Evolutionary conservation across 2,113 vertebrate genomes (phyloP), one percentile per base, ranked within the genome.

Genomic region (Pagrus major): DNA sequence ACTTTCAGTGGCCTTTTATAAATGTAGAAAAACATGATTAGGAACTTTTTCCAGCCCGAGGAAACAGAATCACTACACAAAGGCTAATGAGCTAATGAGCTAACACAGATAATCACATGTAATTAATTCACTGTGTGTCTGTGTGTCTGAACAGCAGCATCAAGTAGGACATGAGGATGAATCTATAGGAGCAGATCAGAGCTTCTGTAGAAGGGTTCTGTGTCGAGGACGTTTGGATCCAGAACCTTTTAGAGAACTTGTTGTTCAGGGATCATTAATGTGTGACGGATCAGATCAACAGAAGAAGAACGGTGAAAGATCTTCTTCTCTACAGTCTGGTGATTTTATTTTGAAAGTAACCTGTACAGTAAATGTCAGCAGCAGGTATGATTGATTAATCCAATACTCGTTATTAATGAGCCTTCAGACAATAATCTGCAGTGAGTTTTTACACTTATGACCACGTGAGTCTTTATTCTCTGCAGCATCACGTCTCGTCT

Each of bases 321-420:
- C 41, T 31, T 65, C 21, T 52, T 47, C 5, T 37, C 23, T 35
- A 2, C 37, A 47, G 44, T 8, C 2, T 21, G 5, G 37, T 46
- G 56, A 41, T 66, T 80, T 61, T 11, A 33, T 65, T 76, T 47
- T 71, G 18, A 71, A 76, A 56, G 39, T 11, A 7, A 52, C 58
- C 59, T 21, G 4, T 23, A 39, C 12, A 52, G 23, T 6, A 14
- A 52, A 70, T 69, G 74, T 52, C 74, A 81, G 15, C 0, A 67
- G 3, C 35, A 6, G 11, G 18, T 16, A 11, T 58, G 47, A 41
- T 29, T 55, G 41, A 52, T 44, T 18, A 21, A 67, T 55, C 9
- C 68, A 65, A 8, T 51, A 21, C 6, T 23, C 3, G 76, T 68
- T 63, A 37, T n/a, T 35, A 10, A 39, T 16, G 25, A 12, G 9